Evolutionary conservation across 2,888 invertebrate genomes (phyloP), one percentile per base, ranked within the genome.

Genomic region (Torymus aiolomorphi): DNA sequence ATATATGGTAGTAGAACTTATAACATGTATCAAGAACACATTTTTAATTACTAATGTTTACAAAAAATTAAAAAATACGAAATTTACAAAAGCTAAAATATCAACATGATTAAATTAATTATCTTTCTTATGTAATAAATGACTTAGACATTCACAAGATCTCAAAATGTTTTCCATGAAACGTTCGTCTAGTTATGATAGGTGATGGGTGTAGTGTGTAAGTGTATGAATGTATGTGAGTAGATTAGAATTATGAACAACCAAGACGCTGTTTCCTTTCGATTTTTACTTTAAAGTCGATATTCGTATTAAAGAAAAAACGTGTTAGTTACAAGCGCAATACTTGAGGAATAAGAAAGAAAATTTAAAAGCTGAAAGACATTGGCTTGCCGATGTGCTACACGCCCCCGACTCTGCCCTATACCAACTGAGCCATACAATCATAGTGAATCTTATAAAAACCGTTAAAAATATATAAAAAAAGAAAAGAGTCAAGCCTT

Each of bases 321-420:
- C 5, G 16, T 74, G 54, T 78, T 78, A 74, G 57, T 78, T 31
- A 69, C 74, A 74, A 79, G 74, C 79, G 56, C 56, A 75, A 65
- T 56, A 69, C 61, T 5, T 78, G 51, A 54, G 75, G 57, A 16
- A 62, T 63, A 12, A 67, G 69, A 70, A 74, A 65, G 65, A 56
- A 62, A 67, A 63, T 73, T 51, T 67, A 73, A 57, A 79, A 79
- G 79, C 75, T 70, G 20, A 75, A 57, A 78, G 70, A 24, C 56
- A 63, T 69, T 74, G 74, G 69, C 74, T 78, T 78, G 59, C 63
- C 56, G 20, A 54, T 78, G 63, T 69, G 69, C 57, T 74, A 31
- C 42, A 16, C 42, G 42, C 42, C 42, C 24, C 16, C 62, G 74
- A 59, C 70, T 79, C 63, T 70, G 70, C 52, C 31, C 52, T 54